Conservation (phyloP, 2,888 invertebrate genomes). For the Unio delphinus region DNA sequence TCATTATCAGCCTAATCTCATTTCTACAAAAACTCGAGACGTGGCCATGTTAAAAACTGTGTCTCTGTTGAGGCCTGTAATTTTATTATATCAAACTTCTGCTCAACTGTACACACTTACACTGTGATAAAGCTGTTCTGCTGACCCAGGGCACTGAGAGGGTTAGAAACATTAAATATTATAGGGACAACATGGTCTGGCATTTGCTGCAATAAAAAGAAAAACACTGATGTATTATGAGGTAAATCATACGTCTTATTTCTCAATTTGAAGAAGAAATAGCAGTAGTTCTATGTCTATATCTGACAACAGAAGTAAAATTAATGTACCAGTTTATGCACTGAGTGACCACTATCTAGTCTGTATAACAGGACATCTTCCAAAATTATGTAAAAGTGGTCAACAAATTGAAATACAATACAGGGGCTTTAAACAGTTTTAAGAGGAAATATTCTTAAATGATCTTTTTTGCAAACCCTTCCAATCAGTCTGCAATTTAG, state of each 20-base stretch:
- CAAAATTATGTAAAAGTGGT: too few relatives aligned
- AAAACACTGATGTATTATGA: background rate
- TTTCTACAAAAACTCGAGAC: background rate
- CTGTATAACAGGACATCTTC: too few relatives aligned
- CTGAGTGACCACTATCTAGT: too few relatives aligned
- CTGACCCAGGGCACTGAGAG: slow-evolving; percentile 45
- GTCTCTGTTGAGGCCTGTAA: background rate
- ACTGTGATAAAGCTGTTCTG: slow-evolving; percentile 76
- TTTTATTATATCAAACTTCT: background rate
- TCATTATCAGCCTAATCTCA: background rate
- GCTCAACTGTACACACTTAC: slow-evolving; percentile 70
- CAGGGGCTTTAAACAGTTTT: too few relatives aligned
- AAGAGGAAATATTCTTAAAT: too few relatives aligned
- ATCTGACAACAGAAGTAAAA: too few relatives aligned
- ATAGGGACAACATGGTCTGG: slow-evolving; percentile 68
- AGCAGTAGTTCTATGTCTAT: too few relatives aligned
- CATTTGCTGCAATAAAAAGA: slow-evolving; percentile 57
- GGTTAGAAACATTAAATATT: slow-evolving; percentile 48
- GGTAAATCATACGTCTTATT: background rate
- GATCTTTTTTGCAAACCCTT: too few relatives aligned
- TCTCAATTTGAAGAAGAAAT: background rate
- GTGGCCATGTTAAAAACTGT: background rate
- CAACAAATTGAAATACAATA: too few relatives aligned
- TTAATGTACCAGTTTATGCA: too few relatives aligned
- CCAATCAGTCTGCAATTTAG: too few relatives aligned